Evolutionary conservation across 53 echinoderm and acorn worm species (phyloP).

Genomic region (Holothuria leucospilota): DNA sequence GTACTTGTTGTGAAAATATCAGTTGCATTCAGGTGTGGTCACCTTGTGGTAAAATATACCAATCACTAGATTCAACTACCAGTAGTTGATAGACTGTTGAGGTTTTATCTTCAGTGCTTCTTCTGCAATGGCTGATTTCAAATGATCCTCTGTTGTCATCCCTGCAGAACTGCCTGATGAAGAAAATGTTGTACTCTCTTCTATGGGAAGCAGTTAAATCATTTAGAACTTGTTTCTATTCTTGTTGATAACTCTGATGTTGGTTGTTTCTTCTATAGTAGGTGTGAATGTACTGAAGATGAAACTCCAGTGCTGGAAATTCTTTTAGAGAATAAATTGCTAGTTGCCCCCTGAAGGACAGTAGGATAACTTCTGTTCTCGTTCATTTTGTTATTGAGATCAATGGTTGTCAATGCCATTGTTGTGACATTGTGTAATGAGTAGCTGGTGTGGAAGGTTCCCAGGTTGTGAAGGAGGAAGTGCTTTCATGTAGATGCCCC

Average conservation of each 20-base stretch:
- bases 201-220: background rate
- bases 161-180: background rate
- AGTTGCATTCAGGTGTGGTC: background rate
- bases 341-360: background rate
- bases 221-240: too few relatives aligned
- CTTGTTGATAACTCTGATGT: too few relatives aligned
- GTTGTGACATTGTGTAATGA: background rate
- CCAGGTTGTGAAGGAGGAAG: too few relatives aligned
- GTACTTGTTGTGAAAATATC: background rate
- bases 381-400: constrained; percentile 5
- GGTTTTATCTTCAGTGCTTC: too few relatives aligned
- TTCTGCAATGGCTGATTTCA: too few relatives aligned
- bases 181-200: background rate
- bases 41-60: background rate
- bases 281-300: too few relatives aligned
- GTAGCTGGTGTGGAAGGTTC: background rate
- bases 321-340: background rate
- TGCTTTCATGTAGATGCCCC: background rate
- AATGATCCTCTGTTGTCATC: too few relatives aligned
- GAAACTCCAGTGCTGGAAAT: too few relatives aligned
- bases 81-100: too few relatives aligned
- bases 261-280: too few relatives aligned
- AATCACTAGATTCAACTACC: background rate
- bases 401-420: background rate
- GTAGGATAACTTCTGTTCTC: background rate